phyloP scores from a whole-genome alignment of 2,888 invertebrate genomes.

The Clitarchus hookeri region DNA sequence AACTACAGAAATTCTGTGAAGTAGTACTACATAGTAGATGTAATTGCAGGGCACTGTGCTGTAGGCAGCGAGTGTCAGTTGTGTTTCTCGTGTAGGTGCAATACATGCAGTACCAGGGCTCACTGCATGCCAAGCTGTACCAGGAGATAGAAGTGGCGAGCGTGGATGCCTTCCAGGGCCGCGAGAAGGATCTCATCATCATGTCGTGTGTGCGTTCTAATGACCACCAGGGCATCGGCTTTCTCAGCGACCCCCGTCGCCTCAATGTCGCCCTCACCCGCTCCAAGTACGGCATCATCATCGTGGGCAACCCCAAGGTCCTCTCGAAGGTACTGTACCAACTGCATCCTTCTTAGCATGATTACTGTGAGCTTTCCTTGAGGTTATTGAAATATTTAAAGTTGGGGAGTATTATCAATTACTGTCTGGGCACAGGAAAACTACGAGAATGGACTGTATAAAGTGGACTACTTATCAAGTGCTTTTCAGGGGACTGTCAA shows the following conservation, averaged over 20 bases:
- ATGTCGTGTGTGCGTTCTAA: slow-evolving; percentile 99
- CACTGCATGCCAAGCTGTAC: slow-evolving; percentile 94
- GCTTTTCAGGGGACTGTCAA: no score
- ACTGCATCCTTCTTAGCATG: no score
- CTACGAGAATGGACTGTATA: no score
- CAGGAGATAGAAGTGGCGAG: slow-evolving; percentile 99
- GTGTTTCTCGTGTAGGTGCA: slow-evolving; percentile 61
- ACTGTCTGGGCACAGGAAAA: no score
- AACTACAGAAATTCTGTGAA: no score
- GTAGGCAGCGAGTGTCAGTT: no score
- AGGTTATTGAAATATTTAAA: no score
- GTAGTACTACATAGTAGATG: no score
- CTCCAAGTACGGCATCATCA: slow-evolving; percentile 96
- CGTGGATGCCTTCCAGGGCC: slow-evolving; percentile 98
- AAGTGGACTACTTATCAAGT: no score
- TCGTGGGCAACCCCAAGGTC: slow-evolving; percentile 99
- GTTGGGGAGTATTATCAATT: no score
- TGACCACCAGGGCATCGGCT: slow-evolving; percentile 98
- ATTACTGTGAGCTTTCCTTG: no score
- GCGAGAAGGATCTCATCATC: slow-evolving; percentile 98
- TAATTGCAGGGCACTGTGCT: no score
- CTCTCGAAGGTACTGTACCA: slow-evolving; percentile 72
- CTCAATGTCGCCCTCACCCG: slow-evolving; percentile 97
- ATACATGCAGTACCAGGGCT: slow-evolving; percentile 98
- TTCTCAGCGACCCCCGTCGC: slow-evolving; percentile 95